Evolutionary conservation across 1,140 invertebrate genomes (phyloP), one percentile per base, ranked within the genome.

Genomic region (Caerostris darwini): DNA sequence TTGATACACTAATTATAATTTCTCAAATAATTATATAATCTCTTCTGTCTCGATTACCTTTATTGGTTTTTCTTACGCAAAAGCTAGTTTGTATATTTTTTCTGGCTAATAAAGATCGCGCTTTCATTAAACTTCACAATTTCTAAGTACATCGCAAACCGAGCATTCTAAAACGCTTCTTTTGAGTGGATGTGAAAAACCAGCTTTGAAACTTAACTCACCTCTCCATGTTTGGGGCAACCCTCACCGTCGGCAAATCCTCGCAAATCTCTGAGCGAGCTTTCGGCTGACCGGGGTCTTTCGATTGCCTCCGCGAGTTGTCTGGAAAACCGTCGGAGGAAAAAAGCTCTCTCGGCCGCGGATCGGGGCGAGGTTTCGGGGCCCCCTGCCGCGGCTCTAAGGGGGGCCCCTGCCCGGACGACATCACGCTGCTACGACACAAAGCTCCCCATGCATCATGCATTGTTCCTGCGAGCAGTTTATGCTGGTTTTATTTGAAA

Each of bases 381-480:
- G 56, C 92, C 56, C 83, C 92, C 85, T 82, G 85, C 67, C 50
- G 92, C 3, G 85, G 8, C 85, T 50, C 86, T 34, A 50, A 94
- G 86, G 92, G 92, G 92, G 92, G 85, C 83, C 92, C 92, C 83
- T 85, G 82, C 91, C 91, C 91, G 82, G 61, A 34, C 82, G 91
- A 86, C 82, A 86, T 86, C 91, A 82, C 67, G 64, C 91, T 56
- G 91, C 61, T 34, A 83, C 83, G 83, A 93, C 92, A 87, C 61
- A 93, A 93, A 87, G 82, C 92, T 54, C 92, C 58, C 92, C 83
- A 83, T 92, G 92, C 92, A 71, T 86, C 92, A 93, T 87, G 69
- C 69, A 82, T 94, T 94, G 92, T 94, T 94, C 85, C 56, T 14
- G 53, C 53, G 3, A 10, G 81, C 50, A 50, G 67, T 92, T 59